Percentiles rank a stretch among this genome's conserved stretches.
Evolutionary conservation across 1,140 invertebrate genomes (phyloP).

Genomic region (Latrodectus geometricus): DNA sequence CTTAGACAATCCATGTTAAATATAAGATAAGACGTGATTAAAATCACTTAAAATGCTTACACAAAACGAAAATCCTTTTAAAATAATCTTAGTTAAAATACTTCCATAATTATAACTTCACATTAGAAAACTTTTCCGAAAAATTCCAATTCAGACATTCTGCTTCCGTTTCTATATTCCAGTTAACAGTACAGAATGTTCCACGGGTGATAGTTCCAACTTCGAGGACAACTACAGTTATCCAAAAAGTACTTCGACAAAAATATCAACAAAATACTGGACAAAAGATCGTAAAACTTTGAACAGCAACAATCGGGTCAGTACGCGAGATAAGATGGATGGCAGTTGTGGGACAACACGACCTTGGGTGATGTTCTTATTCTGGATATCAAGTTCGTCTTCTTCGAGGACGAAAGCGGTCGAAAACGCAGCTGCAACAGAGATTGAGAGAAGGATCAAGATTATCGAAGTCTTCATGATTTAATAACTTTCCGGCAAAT

Average conservation of each 20-base stretch:
- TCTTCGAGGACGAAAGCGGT: not conserved
- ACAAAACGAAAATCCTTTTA: no score
- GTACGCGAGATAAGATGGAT: not conserved
- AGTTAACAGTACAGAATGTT: no score
- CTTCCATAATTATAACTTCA: no score
- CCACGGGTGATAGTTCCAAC: no score
- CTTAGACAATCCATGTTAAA: no score
- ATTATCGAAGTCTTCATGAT: not conserved
- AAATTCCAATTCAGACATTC: no score
- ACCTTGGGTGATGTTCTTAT: not conserved
- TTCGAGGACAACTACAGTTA: no score
- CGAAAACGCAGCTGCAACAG: not conserved
- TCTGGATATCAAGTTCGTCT: not conserved
- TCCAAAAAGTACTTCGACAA: constrained; percentile 9
- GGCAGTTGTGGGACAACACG: not conserved
- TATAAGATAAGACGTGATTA: no score
- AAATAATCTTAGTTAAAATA: no score
- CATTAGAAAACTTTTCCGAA: no score
- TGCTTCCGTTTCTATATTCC: no score
- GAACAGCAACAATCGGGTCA: not conserved
- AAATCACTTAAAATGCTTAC: no score
- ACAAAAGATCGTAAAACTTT: not conserved
- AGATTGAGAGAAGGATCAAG: not conserved
- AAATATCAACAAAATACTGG: constrained; percentile 18
- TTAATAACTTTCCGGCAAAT: not conserved